These are phyloP conservation scores for Rhizoglyphus robini DNA, from an alignment of 1,140 invertebrate genomes.

Conservation along the genomic window DNA sequence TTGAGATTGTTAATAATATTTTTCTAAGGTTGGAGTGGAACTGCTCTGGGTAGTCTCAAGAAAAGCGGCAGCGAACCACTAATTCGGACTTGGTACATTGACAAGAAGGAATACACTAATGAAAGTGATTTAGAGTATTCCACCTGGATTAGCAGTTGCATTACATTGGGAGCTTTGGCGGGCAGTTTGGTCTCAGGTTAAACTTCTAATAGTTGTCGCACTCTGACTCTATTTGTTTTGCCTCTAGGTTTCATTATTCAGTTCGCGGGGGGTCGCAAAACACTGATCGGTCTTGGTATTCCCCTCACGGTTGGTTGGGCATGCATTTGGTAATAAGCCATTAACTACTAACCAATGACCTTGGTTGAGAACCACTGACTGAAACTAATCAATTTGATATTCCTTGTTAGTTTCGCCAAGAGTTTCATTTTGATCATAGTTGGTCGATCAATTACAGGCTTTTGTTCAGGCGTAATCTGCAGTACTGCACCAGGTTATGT, in stretches of 20 bases:
- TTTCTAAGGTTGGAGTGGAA: conserved; percentile 11
- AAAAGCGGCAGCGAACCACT: background rate
- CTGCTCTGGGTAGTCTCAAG: background rate
- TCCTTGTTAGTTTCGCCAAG: conserved; percentile 33
- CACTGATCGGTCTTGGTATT: conserved; percentile 51
- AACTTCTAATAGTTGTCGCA: background rate
- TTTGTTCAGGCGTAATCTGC: conserved; percentile 45
- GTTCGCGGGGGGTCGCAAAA: conserved; percentile 51
- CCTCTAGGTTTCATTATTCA: conserved; percentile 30
- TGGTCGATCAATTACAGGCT: conserved; percentile 48
- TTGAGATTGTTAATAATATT: background rate
- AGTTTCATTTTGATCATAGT: conserved; percentile 43
- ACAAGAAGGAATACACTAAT: too few relatives aligned
- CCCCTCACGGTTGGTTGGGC: conserved; percentile 61
- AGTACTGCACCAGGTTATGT: conserved; percentile 59
- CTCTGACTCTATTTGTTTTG: background rate
- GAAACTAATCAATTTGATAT: background rate
- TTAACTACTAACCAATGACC: background rate
- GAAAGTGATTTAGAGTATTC: background rate
- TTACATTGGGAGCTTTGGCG: conserved; percentile 25
- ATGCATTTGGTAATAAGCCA: conserved; percentile 44
- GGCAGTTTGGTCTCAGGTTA: conserved; percentile 26
- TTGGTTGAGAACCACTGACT: too few relatives aligned
- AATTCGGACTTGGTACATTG: background rate
- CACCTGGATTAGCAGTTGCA: conserved; percentile 25